phyloP scores from a whole-genome alignment of 2,888 invertebrate species.

The Arrhopalites spinosus region DNA sequence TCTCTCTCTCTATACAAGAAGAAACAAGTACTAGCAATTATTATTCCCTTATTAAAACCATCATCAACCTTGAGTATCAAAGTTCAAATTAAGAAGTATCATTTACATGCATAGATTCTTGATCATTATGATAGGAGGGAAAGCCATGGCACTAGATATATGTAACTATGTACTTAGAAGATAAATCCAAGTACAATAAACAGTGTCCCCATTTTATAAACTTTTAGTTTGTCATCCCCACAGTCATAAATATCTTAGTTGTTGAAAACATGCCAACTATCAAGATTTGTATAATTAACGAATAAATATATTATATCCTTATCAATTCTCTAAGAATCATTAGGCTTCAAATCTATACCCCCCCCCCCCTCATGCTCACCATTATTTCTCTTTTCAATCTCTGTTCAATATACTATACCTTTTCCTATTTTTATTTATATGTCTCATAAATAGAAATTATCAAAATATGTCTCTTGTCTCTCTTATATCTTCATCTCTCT shows the following conservation, averaged over 20 bases:
- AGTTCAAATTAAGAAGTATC: conserved; percentile 29
- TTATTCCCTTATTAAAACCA: conserved; percentile 34
- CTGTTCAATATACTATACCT: neutral
- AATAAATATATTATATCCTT: conserved; percentile 36
- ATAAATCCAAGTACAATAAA: neutral
- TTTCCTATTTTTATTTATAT: conserved; percentile 26
- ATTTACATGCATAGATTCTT: conserved; percentile 32
- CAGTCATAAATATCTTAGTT: conserved; percentile 35
- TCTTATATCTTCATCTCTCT: no score
- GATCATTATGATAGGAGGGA: conserved; percentile 14
- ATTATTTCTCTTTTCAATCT: neutral
- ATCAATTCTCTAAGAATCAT: conserved; percentile 32
- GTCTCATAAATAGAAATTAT: conserved; percentile 30
- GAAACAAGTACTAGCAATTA: conserved; percentile 28
- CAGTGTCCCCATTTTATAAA: conserved; percentile 35
- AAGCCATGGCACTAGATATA: no score
- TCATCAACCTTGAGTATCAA: conserved; percentile 32
- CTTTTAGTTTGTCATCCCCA: conserved; percentile 33
- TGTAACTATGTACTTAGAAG: no score
- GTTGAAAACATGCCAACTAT: conserved; percentile 38
- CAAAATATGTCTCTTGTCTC: no score
- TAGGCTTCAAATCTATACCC: conserved; percentile 10
- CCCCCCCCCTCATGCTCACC: neutral
- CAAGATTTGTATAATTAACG: conserved; percentile 40
- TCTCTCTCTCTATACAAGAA: no score